phyloP scores from a whole-genome alignment of 2,888 invertebrate species.

The Drosophila hamatofila region DNA sequence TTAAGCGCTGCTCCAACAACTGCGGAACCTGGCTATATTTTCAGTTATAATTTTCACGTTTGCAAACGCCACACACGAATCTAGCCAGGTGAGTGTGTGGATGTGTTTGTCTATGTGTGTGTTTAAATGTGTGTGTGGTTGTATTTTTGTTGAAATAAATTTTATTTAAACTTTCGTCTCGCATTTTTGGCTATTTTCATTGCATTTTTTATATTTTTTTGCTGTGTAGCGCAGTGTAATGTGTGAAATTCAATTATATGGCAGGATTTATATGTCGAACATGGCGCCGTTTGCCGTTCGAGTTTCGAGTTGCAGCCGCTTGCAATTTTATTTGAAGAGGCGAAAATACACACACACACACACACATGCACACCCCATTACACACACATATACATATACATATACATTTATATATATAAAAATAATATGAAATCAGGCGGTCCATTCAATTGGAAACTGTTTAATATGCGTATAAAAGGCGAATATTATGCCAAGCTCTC shows the following conservation, averaged over 20 bases:
- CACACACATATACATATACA: neutral
- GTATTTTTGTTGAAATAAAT: slow-evolving; percentile 78
- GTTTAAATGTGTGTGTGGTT: slow-evolving; percentile 21
- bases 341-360: slow-evolving; percentile 28
- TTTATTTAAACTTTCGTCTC: slow-evolving; percentile 79
- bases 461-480: slow-evolving; percentile 75
- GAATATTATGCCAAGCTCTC: slow-evolving; percentile 50
- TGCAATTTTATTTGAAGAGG: slow-evolving; percentile 53
- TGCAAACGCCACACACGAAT: slow-evolving; percentile 52
- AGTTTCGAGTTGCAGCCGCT: slow-evolving; percentile 42
- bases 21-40: slow-evolving; percentile 27
- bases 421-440: slow-evolving; percentile 69
- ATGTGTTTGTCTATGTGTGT: neutral
- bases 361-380: slow-evolving; percentile 11
- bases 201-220: slow-evolving; percentile 25
- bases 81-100: slow-evolving; percentile 15
- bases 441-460: slow-evolving; percentile 73
- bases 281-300: slow-evolving; percentile 52
- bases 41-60: slow-evolving; percentile 70
- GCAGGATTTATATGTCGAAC: slow-evolving; percentile 75
- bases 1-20: slow-evolving; percentile 34
- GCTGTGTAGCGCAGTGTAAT: slow-evolving; percentile 62
- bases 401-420: slow-evolving; percentile 20
- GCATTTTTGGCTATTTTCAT: slow-evolving; percentile 53
- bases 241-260: slow-evolving; percentile 77